Base-by-base conservation (phyloP, 2,888 invertebrate genomes). In the Candidula unifasciata region DNA sequence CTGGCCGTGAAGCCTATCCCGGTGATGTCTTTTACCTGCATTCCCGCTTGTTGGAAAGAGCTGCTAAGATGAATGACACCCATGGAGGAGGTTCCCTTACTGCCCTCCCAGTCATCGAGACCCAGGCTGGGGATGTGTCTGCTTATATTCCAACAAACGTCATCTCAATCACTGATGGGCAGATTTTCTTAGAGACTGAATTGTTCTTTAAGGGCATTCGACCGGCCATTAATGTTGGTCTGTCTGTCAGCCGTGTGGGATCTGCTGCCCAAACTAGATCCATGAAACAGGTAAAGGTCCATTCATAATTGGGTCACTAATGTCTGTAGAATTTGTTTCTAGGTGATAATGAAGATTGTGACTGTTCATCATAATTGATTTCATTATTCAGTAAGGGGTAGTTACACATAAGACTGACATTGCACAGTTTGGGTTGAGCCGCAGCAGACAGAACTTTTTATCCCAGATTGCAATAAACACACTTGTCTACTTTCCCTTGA, bases 61-160 rank as follows among this genome's bases (percentile, higher is more conserved):
- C 99, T 89, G 99, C 99, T 91, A 99, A 99, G 95, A 99, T 99
- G 99, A 97, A 95, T 91, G 97, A 98, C 92, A 96, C 96, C 89
- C 96, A 97, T 94, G 98, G 98, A 88, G 94, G 94, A 88, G 99
- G 99, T 89, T 99, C 99, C 64, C 95, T 99, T 91, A 99, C 99
- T 89, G 99, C 99, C 89, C 95, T 99, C 93, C 99, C 99, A 82
- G 97, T 99, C 91, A 99, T 99, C 94, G 99, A 99, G 95, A 99
- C 99, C 82, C 98, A 99, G 95, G 99, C 99, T 94, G 99, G 99
- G 95, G 99, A 99, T 95, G 99, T 99, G 95, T 99, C 99, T 85
- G 99, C 99, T 89, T 99, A 99, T 96, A 99, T 99, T 96, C 99
- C 99, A 94, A 99, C 99, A 95, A 99, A 99, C 94, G 99, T 99